Base-by-base conservation (phyloP, 2,113 vertebrate species). In the Daboia siamensis region DNA sequence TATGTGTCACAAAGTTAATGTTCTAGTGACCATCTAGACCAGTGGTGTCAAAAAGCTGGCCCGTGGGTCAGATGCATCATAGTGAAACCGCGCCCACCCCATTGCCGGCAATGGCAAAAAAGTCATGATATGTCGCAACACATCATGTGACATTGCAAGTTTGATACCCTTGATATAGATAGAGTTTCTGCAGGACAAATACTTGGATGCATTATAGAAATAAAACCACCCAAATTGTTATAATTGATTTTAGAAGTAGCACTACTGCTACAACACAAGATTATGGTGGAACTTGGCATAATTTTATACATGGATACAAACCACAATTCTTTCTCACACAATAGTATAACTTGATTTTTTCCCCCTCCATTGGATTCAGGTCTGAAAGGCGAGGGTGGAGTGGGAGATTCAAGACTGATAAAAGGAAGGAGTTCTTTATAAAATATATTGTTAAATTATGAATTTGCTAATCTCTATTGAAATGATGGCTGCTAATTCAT, bases 201-300 rank as follows among this genome's bases (percentile, higher is more conserved):
- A 80, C 17, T 39, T 80, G n/a, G 91, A 95, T 91, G 21, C 23
- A 4, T 88, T 69, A 87, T n/a, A 54, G 6, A 87, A 88, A 69
- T 84, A 74, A 64, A 87, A 21, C 10, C 44, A 61, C 51, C 29
- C 8, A 17, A 51, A 44, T 92, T 24, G 5, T 87, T 24, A 87
- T 86, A 64, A 24, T n/a, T 54, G 29, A 52, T 87, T 64, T 64
- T 13, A 91, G 48, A n/a, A 44, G 13, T 20, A 74, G n/a, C 51
- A 56, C 4, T 80, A 84, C 5, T 90, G 15, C 69, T 39, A 33
- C 17, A 20, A 80, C 3, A 33, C 69, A 80, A 80, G 8, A 8
- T 80, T 80, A 74, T 74, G 64, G 69, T 74, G n/a, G 69, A 39
- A 74, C 15, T 39, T 39, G 13, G 69, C 15, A 74, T 74, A n/a